A percentile compares a stretch with the other conserved stretches of the same genome.
Conservation (phyloP, 1,140 invertebrate species). For the Drosophila teissieri region DNA sequence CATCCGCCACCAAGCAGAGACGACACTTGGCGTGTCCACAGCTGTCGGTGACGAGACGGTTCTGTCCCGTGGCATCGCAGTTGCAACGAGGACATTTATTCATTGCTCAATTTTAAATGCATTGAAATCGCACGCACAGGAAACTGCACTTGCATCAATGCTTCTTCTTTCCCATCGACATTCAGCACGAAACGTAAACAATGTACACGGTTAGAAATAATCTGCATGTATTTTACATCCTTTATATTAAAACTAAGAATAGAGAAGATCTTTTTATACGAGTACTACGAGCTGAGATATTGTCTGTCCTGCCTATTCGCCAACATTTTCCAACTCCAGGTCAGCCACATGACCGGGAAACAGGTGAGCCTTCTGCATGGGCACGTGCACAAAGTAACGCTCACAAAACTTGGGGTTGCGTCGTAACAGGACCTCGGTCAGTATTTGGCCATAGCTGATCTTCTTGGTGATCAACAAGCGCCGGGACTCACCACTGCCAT, state of each 20-base stretch:
- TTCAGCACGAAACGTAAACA: constrained; percentile 28
- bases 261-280: constrained; percentile 43
- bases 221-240: constrained; percentile 1
- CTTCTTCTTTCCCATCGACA: constrained; percentile 41
- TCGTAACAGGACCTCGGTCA: constrained; percentile 60
- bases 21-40: constrained; percentile 87
- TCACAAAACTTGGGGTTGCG: constrained; percentile 72
- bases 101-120: constrained; percentile 21
- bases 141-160: constrained; percentile 27
- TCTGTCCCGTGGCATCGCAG: constrained; percentile 68
- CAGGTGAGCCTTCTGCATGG: constrained; percentile 66
- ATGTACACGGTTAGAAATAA: constrained; percentile 5
- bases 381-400: constrained; percentile 80
- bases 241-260: constrained; percentile 1
- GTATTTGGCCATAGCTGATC: constrained; percentile 49
- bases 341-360: constrained; percentile 73
- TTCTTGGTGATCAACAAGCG: constrained; percentile 85
- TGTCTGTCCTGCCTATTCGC: constrained; percentile 14
- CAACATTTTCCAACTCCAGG: constrained; percentile 58
- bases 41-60: constrained; percentile 86
- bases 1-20: constrained; percentile 85
- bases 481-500: constrained; percentile 85
- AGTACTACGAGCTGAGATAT: constrained; percentile 27
- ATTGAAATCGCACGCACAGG: constrained; percentile 1
- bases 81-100: constrained; percentile 59